A percentile compares a stretch with the other conserved stretches of the same genome.
Conservation (phyloP, 2,888 invertebrate species). For the Cremastobaeus sp. region DNA sequence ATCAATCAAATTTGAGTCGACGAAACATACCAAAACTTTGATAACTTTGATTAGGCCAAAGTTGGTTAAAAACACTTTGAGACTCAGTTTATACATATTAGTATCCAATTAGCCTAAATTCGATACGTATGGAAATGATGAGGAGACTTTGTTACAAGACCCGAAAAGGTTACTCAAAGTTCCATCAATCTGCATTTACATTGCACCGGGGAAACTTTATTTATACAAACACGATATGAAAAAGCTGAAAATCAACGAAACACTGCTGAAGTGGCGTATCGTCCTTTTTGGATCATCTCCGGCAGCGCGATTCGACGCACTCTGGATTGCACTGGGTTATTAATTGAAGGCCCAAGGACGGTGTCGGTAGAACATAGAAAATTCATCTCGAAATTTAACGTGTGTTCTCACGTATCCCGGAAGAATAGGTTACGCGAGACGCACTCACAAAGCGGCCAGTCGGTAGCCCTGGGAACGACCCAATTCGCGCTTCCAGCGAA, state of each 20-base stretch:
- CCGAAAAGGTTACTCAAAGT: constrained; percentile 23
- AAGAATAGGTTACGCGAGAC: constrained; percentile 51
- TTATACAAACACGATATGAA: constrained; percentile 1
- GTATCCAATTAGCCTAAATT: constrained; percentile 19
- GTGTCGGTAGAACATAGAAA: constrained; percentile 21
- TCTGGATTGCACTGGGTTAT: constrained; percentile 25
- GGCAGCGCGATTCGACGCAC: not conserved
- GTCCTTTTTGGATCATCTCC: not conserved
- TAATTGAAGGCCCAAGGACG: constrained; percentile 9
- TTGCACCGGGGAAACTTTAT: constrained; percentile 14
- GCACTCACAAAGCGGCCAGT: constrained; percentile 54
- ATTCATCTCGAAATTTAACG: constrained; percentile 42
- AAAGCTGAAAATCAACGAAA: not conserved
- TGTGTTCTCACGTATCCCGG: constrained; percentile 34
- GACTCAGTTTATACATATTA: constrained; percentile 11
- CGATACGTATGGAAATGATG: constrained; percentile 31
- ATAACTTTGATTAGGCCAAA: constrained; percentile 18
- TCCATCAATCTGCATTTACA: constrained; percentile 29
- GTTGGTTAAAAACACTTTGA: constrained; percentile 8
- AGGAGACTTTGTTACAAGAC: constrained; percentile 12
- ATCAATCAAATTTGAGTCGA: constrained; percentile 10
- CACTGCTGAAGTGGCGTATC: not conserved
- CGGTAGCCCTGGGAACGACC: constrained; percentile 58
- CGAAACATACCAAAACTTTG: constrained; percentile 18
- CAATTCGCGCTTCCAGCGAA: constrained; percentile 58